A percentile compares a stretch with the other conserved stretches of the same genome.
Evolutionary conservation across 2,888 invertebrate genomes (phyloP).

Genomic region (Drosophila seclusa): DNA sequence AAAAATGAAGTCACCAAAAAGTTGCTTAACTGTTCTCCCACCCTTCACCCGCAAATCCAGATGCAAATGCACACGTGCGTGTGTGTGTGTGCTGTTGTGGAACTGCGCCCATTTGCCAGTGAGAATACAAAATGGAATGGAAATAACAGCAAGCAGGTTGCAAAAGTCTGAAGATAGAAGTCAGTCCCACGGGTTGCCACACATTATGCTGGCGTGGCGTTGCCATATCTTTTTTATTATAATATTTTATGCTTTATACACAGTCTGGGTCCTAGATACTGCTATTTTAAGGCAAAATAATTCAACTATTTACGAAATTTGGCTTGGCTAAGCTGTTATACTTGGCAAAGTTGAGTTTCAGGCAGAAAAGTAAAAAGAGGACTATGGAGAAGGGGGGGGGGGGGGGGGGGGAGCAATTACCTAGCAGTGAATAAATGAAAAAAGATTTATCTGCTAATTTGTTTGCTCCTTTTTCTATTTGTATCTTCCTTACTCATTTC

Average conservation of each 20-base stretch:
- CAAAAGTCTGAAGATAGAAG: constrained; percentile 11
- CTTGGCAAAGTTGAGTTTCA: not conserved
- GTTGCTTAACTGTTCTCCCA: constrained; percentile 41
- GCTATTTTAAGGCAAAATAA: not conserved
- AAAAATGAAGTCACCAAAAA: constrained; percentile 47
- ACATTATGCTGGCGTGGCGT: not conserved
- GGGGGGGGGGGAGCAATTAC: not conserved
- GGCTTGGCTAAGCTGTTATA: not conserved
- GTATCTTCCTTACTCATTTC: not conserved
- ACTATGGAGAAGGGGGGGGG: too few relatives aligned
- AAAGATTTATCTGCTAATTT: not conserved
- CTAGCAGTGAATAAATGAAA: not conserved
- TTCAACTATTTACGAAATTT: not conserved
- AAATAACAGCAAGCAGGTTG: constrained; percentile 17
- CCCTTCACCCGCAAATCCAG: constrained; percentile 5
- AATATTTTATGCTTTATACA: not conserved
- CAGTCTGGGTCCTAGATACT: not conserved
- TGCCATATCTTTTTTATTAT: not conserved
- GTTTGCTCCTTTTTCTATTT: not conserved
- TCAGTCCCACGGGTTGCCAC: constrained; percentile 3
- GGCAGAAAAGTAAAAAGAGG: not conserved
- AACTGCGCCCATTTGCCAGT: constrained; percentile 32
- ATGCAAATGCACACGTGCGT: constrained; percentile 2
- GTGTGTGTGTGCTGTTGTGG: constrained; percentile 20
- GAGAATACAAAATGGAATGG: constrained; percentile 29